Evolutionary conservation across 2,113 vertebrate genomes (phyloP), one percentile per base, ranked within the genome.

Genomic region (Sardina pilchardus): DNA sequence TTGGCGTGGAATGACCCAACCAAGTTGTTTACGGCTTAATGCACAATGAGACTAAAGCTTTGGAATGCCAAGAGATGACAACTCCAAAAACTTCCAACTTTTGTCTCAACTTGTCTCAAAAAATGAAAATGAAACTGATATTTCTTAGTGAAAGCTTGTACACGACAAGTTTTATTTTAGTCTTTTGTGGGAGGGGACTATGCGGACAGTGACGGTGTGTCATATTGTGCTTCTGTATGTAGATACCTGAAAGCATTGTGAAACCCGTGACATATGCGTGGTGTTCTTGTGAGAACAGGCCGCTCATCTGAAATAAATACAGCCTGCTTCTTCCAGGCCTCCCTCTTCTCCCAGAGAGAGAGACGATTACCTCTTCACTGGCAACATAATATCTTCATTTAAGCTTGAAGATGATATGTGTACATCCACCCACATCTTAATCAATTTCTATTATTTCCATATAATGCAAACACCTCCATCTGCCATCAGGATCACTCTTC

Each of bases 391-490:
- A 78, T 78, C 10, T 36, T 34, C 71, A 78, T 78, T 36, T 78
- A 16, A 78, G 71, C 71, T 34, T 39, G 12, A 16, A 36, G 71
- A 16, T 78, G 71, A 78, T 78, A 34, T 78, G 71, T 34, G 14
- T 36, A 78, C 2, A 36, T 34, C 71, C 71, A 36, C 71, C 71
- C 71, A 34, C 71, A 16, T 78, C 71, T 78, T 36, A 78, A 78
- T 78, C 71, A 78, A 78, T 78, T 16, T 78, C 71, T 78, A 78
- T 78, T 78, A 78, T 78, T 39, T 78, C 71, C 30, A 34, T 78
- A 78, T 34, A 78, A 78, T 78, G 71, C 71, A 78, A 78, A 78
- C 71, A 78, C 71, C 9, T 78, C 71, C 30, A 78, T 78, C 30
- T 78, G 71, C 12, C 71, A 36, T 17, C 71, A 36, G 71, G 71